A percentile compares a stretch with the other conserved stretches of the same genome.
Evolutionary conservation across 1,140 invertebrate species (phyloP).

Genomic region (Conopomorpha cramerella): DNA sequence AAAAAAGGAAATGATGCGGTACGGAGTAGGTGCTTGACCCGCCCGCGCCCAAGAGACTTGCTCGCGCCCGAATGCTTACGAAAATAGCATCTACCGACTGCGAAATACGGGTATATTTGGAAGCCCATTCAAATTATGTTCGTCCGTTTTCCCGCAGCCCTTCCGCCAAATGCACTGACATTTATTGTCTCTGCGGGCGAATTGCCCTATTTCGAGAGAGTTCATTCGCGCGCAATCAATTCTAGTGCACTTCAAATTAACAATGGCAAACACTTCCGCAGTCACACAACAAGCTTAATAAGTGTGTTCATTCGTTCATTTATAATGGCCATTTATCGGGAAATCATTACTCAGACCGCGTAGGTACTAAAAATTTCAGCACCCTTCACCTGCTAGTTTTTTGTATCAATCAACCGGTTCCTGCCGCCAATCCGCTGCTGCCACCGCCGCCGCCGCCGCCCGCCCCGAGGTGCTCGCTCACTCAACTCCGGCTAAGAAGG

Average conservation of each 20-base stretch:
- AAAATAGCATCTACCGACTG: conserved; percentile 1
- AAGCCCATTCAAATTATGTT: conserved; percentile 7
- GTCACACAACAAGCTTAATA: conserved; percentile 25
- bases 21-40: conserved; percentile 27
- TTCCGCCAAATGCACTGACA: conserved; percentile 16
- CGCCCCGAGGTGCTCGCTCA: no score
- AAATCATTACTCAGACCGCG: no score
- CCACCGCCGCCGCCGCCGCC: no score
- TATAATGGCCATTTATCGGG: no score
- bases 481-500: no score
- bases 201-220: conserved; percentile 47
- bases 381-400: no score
- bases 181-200: conserved; percentile 50
- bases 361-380: no score
- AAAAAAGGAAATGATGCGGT: conserved; percentile 35
- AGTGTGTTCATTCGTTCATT: no score
- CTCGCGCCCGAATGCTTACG: conserved; percentile 6
- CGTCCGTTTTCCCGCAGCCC: conserved; percentile 10
- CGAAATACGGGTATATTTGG: conserved; percentile 19
- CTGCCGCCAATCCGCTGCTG: no score
- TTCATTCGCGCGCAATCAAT: conserved; percentile 29
- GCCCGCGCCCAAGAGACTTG: conserved; percentile 16
- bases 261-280: conserved; percentile 14
- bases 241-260: conserved; percentile 14
- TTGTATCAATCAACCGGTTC: no score